Conservation (phyloP, 1,140 invertebrate genomes). For the Drosophila subpulchrella region DNA sequence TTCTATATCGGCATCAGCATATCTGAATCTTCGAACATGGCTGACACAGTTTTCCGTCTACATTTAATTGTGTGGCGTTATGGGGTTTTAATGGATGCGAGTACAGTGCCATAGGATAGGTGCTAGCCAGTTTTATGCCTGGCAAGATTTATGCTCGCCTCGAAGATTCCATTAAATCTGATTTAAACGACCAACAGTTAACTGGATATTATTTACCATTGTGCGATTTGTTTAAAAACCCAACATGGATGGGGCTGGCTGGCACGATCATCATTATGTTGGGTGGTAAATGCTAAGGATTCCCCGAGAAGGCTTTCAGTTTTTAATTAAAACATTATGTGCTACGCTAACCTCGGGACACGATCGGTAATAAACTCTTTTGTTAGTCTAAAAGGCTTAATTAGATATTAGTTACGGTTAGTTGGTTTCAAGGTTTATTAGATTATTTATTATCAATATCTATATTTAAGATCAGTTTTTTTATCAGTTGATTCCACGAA, state of each 20-base stretch:
- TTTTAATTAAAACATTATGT: not conserved
- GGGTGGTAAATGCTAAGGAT: not conserved
- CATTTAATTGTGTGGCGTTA: conserved; percentile 48
- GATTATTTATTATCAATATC: too few relatives aligned
- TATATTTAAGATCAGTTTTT: not conserved
- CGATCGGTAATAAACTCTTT: not conserved
- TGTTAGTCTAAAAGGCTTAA: not conserved
- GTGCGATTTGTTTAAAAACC: not conserved
- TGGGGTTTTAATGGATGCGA: conserved; percentile 27
- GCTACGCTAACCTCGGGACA: not conserved
- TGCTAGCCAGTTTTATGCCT: conserved; percentile 8
- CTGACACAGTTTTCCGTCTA: conserved; percentile 51
- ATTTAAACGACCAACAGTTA: conserved; percentile 7
- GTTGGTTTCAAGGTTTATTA: not conserved
- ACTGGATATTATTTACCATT: conserved; percentile 6
- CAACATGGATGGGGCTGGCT: not conserved
- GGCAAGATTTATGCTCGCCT: conserved; percentile 21
- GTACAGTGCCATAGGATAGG: not conserved
- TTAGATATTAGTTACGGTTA: not conserved
- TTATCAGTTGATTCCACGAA: conserved; percentile 18
- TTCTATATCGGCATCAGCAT: conserved; percentile 33
- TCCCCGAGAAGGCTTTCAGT: not conserved
- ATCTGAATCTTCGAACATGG: conserved; percentile 27
- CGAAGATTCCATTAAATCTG: conserved; percentile 8
- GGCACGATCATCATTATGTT: not conserved